Conservation (phyloP, 2,888 invertebrate species). For the Boloria euphrosyne region DNA sequence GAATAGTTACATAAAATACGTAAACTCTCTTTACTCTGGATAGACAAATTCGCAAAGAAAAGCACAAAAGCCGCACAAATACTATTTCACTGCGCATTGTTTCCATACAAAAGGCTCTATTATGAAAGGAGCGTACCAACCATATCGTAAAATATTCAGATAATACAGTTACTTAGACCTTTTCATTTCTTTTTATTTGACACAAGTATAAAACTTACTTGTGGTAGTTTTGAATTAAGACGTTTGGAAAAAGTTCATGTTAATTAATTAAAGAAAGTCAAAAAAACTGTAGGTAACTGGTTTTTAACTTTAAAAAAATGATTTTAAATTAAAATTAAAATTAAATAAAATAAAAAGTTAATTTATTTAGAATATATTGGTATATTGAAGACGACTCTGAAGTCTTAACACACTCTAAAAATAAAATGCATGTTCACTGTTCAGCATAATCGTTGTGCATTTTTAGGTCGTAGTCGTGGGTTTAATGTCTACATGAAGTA, state of each 20-base stretch:
- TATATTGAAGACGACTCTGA: too few relatives aligned
- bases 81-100: slow-evolving; percentile 18
- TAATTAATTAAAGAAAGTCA: too few relatives aligned
- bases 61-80: neutral
- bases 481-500: too few relatives aligned
- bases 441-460: too few relatives aligned
- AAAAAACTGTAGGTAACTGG: too few relatives aligned
- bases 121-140: slow-evolving; percentile 11
- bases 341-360: too few relatives aligned
- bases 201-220: neutral
- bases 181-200: slow-evolving; percentile 7
- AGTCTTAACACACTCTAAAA: too few relatives aligned
- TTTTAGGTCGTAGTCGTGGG: too few relatives aligned
- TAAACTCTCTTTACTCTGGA: neutral
- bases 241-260: neutral
- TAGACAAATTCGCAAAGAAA: slow-evolving; percentile 6
- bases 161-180: slow-evolving; percentile 19
- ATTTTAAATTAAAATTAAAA: too few relatives aligned
- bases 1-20: neutral
- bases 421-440: too few relatives aligned
- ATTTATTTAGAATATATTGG: too few relatives aligned
- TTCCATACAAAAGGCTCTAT: slow-evolving; percentile 23
- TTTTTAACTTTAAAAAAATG: too few relatives aligned
- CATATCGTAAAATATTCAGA: slow-evolving; percentile 27
- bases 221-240: neutral